Evolutionary conservation across 2,113 vertebrate genomes (phyloP).

Genomic region (Percopsis transmontana): DNA sequence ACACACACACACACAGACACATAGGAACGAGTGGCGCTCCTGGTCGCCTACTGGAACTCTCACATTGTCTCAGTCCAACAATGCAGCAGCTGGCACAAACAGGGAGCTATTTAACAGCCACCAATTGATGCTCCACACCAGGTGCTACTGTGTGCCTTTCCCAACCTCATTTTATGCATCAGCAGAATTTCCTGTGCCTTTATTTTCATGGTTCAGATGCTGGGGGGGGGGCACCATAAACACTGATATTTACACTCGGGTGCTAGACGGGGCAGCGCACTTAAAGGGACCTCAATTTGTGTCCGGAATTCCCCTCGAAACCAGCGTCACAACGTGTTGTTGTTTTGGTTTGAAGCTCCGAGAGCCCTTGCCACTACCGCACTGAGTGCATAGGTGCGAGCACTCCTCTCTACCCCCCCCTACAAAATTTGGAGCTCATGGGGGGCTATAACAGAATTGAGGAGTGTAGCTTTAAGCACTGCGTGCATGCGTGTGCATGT

Average conservation of each 20-base stretch:
- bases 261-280: conserved; percentile 29
- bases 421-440: too few relatives aligned
- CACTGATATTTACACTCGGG: conserved; percentile 41
- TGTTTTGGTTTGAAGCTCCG: too few relatives aligned
- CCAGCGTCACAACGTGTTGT: too few relatives aligned
- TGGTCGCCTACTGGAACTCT: conserved; percentile 69
- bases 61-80: conserved; percentile 77
- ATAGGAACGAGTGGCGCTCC: conserved; percentile 37
- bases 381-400: too few relatives aligned
- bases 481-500: not conserved
- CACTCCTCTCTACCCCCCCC: too few relatives aligned
- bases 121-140: conserved; percentile 72
- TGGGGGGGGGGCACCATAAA: conserved; percentile 43
- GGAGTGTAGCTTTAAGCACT: too few relatives aligned
- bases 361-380: too few relatives aligned
- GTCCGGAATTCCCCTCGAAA: too few relatives aligned
- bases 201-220: conserved; percentile 64
- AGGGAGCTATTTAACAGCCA: conserved; percentile 72
- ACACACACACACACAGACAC: conserved; percentile 40
- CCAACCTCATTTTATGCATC: conserved; percentile 75
- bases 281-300: too few relatives aligned
- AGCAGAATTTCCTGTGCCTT: conserved; percentile 71
- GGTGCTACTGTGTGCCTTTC: conserved; percentile 74
- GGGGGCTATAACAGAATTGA: too few relatives aligned
- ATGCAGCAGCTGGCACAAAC: conserved; percentile 77